Conservation (phyloP, 2,113 vertebrate genomes). For the Benitochromis conjunctus region DNA sequence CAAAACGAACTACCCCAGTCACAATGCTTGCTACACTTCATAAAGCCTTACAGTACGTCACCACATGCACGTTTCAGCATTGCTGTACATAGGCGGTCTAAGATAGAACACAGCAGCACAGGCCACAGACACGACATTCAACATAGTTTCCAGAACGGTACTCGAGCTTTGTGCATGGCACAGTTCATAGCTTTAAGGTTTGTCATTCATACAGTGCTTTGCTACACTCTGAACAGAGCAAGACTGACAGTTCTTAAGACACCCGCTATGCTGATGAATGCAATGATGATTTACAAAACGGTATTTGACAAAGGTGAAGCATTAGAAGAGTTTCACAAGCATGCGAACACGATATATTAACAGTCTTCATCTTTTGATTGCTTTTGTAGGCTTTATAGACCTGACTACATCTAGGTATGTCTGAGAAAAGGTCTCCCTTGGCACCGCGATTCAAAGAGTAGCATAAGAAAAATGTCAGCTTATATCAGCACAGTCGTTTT, state of each 20-base stretch:
- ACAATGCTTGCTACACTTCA: conserved; percentile 35
- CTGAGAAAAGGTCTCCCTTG: conserved; percentile 50
- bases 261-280: conserved; percentile 35
- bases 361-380: conserved; percentile 31
- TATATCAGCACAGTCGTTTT: conserved; percentile 53
- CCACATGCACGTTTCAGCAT: conserved; percentile 50
- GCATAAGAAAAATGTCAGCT: conserved; percentile 67
- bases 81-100: conserved; percentile 48
- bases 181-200: conserved; percentile 8
- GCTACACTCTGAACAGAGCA: conserved; percentile 13
- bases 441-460: conserved; percentile 53
- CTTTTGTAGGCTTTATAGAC: conserved; percentile 12
- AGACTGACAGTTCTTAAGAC: conserved; percentile 49
- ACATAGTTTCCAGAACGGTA: conserved; percentile 4
- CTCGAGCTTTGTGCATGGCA: conserved; percentile 35
- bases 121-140: conserved; percentile 35
- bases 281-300: conserved; percentile 16
- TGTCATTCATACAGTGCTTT: conserved; percentile 21
- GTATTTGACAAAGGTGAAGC: conserved; percentile 16
- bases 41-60: conserved; percentile 44
- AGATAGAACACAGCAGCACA: conserved; percentile 31
- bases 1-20: conserved; percentile 21
- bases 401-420: conserved; percentile 15
- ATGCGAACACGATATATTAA: conserved; percentile 58
- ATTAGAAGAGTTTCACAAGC: conserved; percentile 46